phyloP scores from a whole-genome alignment of 2,113 vertebrate species.

The Guaruba guarouba region DNA sequence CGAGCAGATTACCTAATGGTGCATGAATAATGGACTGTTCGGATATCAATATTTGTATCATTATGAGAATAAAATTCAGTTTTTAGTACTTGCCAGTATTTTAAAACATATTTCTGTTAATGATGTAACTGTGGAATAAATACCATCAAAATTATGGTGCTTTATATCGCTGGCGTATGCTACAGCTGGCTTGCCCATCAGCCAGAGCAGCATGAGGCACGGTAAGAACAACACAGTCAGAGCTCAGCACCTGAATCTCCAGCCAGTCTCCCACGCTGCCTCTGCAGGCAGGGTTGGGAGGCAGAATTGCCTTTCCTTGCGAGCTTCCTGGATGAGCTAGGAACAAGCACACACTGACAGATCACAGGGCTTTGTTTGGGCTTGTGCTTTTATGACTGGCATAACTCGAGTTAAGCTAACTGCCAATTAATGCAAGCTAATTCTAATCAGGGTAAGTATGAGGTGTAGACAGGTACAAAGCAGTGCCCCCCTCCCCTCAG shows the following conservation, averaged over 20 bases:
- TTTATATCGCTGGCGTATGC: not conserved
- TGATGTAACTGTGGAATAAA: not conserved
- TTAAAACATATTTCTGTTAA: conserved; percentile 7
- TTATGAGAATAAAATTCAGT: conserved; percentile 3
- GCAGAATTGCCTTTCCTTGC: not conserved
- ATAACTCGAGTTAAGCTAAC: not conserved
- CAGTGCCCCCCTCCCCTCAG: not conserved
- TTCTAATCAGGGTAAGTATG: not conserved
- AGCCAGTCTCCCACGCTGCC: not conserved
- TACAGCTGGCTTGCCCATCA: not conserved
- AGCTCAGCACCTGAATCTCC: not conserved
- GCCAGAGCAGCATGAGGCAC: not conserved
- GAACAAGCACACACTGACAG: not conserved
- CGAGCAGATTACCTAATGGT: not conserved
- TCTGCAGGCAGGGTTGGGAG: not conserved
- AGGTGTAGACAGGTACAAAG: not conserved
- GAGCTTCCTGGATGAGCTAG: not conserved
- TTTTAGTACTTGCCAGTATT: not conserved
- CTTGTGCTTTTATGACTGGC: not conserved
- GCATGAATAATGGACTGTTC: conserved; percentile 13
- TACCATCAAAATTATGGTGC: not conserved
- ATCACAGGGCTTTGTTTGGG: not conserved
- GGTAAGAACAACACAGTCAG: not conserved
- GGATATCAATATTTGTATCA: conserved; percentile 43
- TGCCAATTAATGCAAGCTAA: not conserved